Percentiles rank a stretch among this genome's conserved stretches.
These are phyloP conservation scores for Porites lutea DNA, from an alignment of 64 coral and sea anemone species.

Conservation along the genomic window DNA sequence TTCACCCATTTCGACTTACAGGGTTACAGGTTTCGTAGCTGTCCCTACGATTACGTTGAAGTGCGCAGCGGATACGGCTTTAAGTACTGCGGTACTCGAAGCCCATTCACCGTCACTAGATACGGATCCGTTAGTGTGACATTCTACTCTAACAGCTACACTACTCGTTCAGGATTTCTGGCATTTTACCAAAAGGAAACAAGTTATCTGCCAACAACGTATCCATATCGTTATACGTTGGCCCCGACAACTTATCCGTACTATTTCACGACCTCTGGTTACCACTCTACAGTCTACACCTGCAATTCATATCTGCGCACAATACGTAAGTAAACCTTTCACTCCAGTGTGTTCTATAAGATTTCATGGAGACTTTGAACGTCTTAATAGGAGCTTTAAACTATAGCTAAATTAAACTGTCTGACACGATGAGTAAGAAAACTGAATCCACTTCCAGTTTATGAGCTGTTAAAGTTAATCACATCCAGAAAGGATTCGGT, in stretches of 20 bases:
- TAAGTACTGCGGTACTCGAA: background rate
- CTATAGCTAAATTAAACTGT: too few species aligned
- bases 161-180: background rate
- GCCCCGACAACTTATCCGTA: background rate
- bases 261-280: background rate
- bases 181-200: background rate
- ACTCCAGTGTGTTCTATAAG: too few species aligned
- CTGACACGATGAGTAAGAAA: too few species aligned
- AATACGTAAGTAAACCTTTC: constrained; percentile 2
- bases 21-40: background rate
- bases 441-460: too few species aligned
- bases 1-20: background rate
- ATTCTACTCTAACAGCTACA: background rate
- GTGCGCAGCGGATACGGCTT: background rate
- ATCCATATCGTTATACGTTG: background rate
- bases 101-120: background rate
- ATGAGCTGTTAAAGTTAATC: too few species aligned
- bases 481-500: too few species aligned
- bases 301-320: background rate
- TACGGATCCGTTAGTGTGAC: background rate
- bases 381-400: too few species aligned
- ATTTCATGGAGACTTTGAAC: too few species aligned
- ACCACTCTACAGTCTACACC: background rate
- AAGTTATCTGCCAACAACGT: background rate
- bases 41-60: background rate